These are phyloP conservation scores for Drosophila eugracilis DNA, from an alignment of 1,140 invertebrate genomes.

Conservation along the genomic window DNA sequence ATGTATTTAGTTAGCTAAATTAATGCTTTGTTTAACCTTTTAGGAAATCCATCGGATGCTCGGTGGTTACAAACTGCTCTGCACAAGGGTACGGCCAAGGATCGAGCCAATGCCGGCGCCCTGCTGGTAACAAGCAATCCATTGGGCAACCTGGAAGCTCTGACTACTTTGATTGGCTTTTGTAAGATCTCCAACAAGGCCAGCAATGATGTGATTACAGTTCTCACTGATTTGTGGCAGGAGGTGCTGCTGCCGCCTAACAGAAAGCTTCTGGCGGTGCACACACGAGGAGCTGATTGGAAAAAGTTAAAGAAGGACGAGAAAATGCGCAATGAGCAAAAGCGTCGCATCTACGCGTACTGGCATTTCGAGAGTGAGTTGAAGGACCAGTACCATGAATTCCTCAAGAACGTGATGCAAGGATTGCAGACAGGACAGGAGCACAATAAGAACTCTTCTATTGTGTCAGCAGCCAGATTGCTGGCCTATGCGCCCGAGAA, in stretches of 20 bases:
- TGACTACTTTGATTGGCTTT: constrained; percentile 89
- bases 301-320: constrained; percentile 66
- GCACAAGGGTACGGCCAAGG: constrained; percentile 89
- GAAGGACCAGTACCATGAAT: constrained; percentile 87
- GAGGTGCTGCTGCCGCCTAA: constrained; percentile 88
- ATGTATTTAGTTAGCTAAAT: too few relatives aligned
- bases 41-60: constrained; percentile 79
- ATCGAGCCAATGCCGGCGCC: constrained; percentile 91
- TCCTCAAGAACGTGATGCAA: constrained; percentile 78
- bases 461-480: constrained; percentile 91
- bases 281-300: constrained; percentile 86
- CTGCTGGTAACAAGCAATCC: constrained; percentile 91
- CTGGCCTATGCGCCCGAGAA: constrained; percentile 94
- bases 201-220: constrained; percentile 88
- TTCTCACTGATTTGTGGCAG: constrained; percentile 90
- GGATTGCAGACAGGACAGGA: constrained; percentile 86
- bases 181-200: constrained; percentile 90
- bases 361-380: constrained; percentile 92
- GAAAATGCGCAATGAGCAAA: constrained; percentile 71
- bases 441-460: constrained; percentile 92
- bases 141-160: constrained; percentile 88
- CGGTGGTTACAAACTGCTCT: constrained; percentile 91
- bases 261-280: constrained; percentile 88
- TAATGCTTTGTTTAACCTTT: not conserved
- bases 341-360: constrained; percentile 85